A percentile compares a stretch with the other conserved stretches of the same genome.
Evolutionary conservation across 2,888 invertebrate species (phyloP).

Genomic region (Caenorhabditis imperialis): DNA sequence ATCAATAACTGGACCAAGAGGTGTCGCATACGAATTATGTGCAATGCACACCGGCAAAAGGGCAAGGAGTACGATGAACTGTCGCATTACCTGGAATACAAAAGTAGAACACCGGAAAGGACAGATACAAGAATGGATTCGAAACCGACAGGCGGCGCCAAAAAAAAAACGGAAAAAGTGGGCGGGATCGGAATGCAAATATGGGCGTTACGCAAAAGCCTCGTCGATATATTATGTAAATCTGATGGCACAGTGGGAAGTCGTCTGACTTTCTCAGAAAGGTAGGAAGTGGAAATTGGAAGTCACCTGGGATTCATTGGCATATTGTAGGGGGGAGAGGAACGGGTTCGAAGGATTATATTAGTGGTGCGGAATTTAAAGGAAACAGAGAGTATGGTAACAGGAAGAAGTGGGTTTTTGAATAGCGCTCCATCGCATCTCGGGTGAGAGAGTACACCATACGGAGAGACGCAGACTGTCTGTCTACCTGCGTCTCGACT

Average conservation of each 20-base stretch:
- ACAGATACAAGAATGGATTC: background rate
- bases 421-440: too few relatives aligned
- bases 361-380: too few relatives aligned
- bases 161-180: conserved; percentile 1
- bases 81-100: conserved; percentile 42
- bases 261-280: conserved; percentile 13
- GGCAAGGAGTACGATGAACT: conserved; percentile 14
- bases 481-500: too few relatives aligned
- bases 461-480: too few relatives aligned
- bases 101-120: background rate
- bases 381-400: too few relatives aligned
- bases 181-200: background rate
- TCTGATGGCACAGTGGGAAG: conserved; percentile 38
- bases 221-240: conserved; percentile 38
- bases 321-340: too few relatives aligned
- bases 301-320: too few relatives aligned
- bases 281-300: too few relatives aligned
- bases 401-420: too few relatives aligned
- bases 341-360: too few relatives aligned
- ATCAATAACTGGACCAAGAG: conserved; percentile 26
- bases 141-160: background rate
- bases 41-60: background rate
- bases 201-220: conserved; percentile 1
- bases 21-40: conserved; percentile 17
- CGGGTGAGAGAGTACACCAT: too few relatives aligned